These are phyloP conservation scores for Erebia aethiops DNA, from an alignment of 2,888 invertebrate genomes.

Conservation along the genomic window DNA sequence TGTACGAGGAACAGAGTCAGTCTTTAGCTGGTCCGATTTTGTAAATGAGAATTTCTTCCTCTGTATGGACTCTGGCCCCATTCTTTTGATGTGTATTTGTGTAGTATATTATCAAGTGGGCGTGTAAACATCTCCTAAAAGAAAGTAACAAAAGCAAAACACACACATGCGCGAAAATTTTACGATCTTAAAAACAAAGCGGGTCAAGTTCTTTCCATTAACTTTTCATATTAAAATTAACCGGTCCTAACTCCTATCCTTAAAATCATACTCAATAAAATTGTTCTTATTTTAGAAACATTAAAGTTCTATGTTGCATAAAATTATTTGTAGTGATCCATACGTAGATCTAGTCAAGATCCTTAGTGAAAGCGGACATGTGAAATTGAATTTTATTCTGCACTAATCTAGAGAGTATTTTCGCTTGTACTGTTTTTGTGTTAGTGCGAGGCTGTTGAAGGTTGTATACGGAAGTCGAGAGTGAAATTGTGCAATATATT, in stretches of 20 bases:
- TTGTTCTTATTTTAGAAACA: neutral
- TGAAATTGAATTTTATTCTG: slow-evolving; percentile 1
- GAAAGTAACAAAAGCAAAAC: slow-evolving; percentile 10
- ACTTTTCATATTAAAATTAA: slow-evolving; percentile 3
- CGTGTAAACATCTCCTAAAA: neutral
- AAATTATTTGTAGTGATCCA: neutral
- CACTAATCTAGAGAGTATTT: neutral
- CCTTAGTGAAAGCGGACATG: slow-evolving; percentile 8
- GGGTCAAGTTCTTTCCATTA: slow-evolving; percentile 26
- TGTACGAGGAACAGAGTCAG: no score
- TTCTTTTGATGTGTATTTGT: neutral
- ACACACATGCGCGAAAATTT: neutral
- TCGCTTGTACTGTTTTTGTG: slow-evolving; percentile 11
- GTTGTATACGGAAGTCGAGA: slow-evolving; percentile 41
- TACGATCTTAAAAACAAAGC: slow-evolving; percentile 18
- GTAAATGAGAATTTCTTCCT: neutral
- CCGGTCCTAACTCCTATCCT: slow-evolving; percentile 2
- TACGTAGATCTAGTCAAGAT: neutral
- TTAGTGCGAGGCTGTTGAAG: slow-evolving; percentile 15
- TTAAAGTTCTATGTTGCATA: slow-evolving; percentile 17
- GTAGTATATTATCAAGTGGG: neutral
- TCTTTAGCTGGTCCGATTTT: neutral
- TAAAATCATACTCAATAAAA: neutral
- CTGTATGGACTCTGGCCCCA: neutral
- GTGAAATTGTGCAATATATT: slow-evolving; percentile 44